Percentiles rank a stretch among this genome's conserved stretches.
Evolutionary conservation across 2,888 invertebrate species (phyloP).

Genomic region (Andrena bucephala): DNA sequence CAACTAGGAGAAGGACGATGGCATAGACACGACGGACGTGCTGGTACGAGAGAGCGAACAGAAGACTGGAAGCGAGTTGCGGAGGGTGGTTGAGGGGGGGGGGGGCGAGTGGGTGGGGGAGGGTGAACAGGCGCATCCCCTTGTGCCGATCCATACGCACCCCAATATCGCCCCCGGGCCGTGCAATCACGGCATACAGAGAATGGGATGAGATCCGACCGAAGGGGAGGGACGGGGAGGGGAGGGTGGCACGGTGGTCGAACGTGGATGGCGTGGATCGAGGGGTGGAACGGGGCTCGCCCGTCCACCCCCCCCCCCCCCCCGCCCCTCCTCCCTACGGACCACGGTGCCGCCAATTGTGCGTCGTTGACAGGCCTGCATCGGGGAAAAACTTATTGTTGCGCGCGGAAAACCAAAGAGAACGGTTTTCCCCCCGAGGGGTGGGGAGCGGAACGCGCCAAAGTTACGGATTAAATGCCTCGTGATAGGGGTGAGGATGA

Average conservation of each 20-base stretch:
- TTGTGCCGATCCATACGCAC: slow-evolving; percentile 79
- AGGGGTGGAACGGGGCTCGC: slow-evolving; percentile 64
- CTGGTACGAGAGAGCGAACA: slow-evolving; percentile 43
- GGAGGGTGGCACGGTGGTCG: slow-evolving; percentile 41
- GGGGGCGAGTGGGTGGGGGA: slow-evolving; percentile 50
- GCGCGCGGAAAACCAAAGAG: slow-evolving; percentile 78
- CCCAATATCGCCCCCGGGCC: slow-evolving; percentile 82
- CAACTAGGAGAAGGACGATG: slow-evolving; percentile 56
- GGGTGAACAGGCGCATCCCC: slow-evolving; percentile 70
- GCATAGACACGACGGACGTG: slow-evolving; percentile 65
- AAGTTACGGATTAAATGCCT: slow-evolving; percentile 82
- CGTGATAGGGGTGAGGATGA: slow-evolving; percentile 60
- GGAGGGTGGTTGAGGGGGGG: slow-evolving; percentile 35
- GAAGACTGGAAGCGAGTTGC: slow-evolving; percentile 44
- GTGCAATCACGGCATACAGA: slow-evolving; percentile 82
- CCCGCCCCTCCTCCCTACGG: slow-evolving; percentile 23
- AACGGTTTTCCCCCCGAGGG: slow-evolving; percentile 68
- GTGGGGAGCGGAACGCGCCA: slow-evolving; percentile 71
- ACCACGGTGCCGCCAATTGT: slow-evolving; percentile 79
- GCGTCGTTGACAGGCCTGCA: slow-evolving; percentile 81
- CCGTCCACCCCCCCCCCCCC: slow-evolving; percentile 41
- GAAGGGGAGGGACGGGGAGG: slow-evolving; percentile 42
- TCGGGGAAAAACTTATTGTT: slow-evolving; percentile 82
- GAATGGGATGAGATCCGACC: slow-evolving; percentile 80
- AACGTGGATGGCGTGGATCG: slow-evolving; percentile 38